Percentiles rank a stretch among this genome's conserved stretches.
Evolutionary conservation across 2,797 vertebrate genomes (phyloP).

Genomic region (Anisognathus igniventris): DNA sequence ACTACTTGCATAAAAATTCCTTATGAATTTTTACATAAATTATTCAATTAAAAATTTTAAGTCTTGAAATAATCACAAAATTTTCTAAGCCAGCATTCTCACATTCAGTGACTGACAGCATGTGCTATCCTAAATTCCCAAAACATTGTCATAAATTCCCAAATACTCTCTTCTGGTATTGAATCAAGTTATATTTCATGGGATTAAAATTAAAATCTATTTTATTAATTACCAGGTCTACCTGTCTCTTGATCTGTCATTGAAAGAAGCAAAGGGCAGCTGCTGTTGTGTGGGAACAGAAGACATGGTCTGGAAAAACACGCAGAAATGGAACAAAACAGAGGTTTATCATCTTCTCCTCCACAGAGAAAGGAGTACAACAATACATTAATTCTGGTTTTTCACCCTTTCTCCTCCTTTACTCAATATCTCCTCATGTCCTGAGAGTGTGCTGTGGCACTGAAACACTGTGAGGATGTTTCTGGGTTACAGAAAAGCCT

Average conservation of each 20-base stretch:
- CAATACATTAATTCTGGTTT: not conserved
- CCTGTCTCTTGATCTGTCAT: not conserved
- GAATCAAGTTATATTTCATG: not conserved
- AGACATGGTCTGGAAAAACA: not conserved
- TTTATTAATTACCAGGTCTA: not conserved
- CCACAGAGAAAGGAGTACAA: not conserved
- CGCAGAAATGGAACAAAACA: not conserved
- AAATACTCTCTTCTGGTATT: not conserved
- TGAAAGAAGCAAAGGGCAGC: not conserved
- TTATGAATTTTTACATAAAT: not conserved
- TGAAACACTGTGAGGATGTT: not conserved
- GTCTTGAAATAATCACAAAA: not conserved
- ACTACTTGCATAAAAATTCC: not conserved
- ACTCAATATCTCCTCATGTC: not conserved
- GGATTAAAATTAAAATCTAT: not conserved
- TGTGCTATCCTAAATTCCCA: not conserved
- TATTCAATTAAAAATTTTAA: not conserved
- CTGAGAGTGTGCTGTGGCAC: not conserved
- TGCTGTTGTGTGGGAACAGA: not conserved
- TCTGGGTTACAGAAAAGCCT: not conserved
- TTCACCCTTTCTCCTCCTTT: not conserved
- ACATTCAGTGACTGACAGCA: not conserved
- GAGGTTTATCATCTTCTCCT: not conserved
- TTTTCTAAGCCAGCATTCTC: not conserved
- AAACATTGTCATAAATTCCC: not conserved